Conservation (phyloP, 64 coral and sea anemone genomes). For the Anthopleura sola region DNA sequence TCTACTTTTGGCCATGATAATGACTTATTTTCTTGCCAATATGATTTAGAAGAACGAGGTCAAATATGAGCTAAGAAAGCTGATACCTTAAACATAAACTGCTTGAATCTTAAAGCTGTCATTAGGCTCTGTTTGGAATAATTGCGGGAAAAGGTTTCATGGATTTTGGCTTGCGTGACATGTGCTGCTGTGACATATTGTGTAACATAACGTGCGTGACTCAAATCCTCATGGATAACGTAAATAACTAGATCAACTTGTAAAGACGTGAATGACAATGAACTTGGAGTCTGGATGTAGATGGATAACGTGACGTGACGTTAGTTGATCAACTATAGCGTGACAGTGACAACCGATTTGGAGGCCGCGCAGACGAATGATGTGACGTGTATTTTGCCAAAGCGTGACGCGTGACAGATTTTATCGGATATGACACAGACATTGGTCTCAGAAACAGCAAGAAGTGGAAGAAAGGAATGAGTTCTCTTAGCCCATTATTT, state of each 20-base stretch:
- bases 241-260: too few species aligned
- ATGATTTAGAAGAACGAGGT: not conserved
- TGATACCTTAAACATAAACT: not conserved
- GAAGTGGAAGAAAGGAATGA: not conserved
- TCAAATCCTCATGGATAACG: not conserved
- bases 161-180: not conserved
- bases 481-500: constrained; percentile 1
- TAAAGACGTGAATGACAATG: too few species aligned
- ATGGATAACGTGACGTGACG: not conserved
- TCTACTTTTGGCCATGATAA: not conserved
- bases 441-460: not conserved
- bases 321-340: not conserved
- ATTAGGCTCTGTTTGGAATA: not conserved
- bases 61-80: constrained; percentile 8
- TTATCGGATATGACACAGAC: not conserved
- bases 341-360: not conserved
- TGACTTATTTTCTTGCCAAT: not conserved
- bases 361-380: not conserved
- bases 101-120: not conserved
- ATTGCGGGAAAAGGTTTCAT: not conserved
- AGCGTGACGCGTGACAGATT: not conserved
- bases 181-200: too few species aligned
- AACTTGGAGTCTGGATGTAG: too few species aligned
- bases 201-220: not conserved
- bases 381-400: not conserved